A percentile compares a stretch with the other conserved stretches of the same genome.
Conservation (phyloP, 2,888 invertebrate species). For the Melipona bicolor region DNA sequence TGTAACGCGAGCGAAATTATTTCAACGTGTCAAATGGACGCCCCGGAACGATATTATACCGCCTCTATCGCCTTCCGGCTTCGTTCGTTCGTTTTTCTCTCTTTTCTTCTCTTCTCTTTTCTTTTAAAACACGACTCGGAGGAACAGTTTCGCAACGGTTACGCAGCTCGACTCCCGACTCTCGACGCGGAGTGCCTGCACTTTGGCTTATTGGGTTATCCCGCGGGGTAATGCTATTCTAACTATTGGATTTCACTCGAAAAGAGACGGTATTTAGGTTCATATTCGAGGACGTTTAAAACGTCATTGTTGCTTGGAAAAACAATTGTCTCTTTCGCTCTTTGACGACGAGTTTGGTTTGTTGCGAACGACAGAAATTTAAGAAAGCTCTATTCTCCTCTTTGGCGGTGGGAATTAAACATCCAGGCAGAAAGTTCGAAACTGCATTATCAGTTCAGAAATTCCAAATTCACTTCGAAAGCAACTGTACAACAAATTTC, state of each 20-base stretch:
- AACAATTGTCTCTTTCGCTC: neutral
- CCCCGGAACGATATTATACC: neutral
- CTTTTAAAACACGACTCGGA: neutral
- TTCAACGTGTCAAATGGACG: neutral
- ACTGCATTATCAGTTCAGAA: too few relatives aligned
- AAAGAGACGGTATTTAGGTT: neutral
- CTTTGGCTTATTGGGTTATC: conserved; percentile 18
- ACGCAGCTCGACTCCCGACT: neutral
- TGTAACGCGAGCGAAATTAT: neutral
- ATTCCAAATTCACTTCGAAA: too few relatives aligned
- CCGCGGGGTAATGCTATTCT: conserved; percentile 6
- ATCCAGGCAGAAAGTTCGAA: too few relatives aligned
- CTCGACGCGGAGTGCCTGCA: neutral
- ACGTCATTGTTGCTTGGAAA: neutral
- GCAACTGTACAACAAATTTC: too few relatives aligned
- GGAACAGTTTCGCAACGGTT: conserved; percentile 2
- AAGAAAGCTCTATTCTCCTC: too few relatives aligned
- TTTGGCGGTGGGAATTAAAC: too few relatives aligned
- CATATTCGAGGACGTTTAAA: neutral
- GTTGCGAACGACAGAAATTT: neutral
- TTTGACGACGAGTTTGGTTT: neutral
- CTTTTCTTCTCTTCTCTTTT: neutral
- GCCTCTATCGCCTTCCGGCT: neutral
- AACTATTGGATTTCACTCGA: conserved; percentile 15
- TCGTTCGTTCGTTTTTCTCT: neutral